Evolutionary conservation across 2,113 vertebrate genomes (phyloP), one percentile per base, ranked within the genome.

Genomic region (Siphamia tubifer): DNA sequence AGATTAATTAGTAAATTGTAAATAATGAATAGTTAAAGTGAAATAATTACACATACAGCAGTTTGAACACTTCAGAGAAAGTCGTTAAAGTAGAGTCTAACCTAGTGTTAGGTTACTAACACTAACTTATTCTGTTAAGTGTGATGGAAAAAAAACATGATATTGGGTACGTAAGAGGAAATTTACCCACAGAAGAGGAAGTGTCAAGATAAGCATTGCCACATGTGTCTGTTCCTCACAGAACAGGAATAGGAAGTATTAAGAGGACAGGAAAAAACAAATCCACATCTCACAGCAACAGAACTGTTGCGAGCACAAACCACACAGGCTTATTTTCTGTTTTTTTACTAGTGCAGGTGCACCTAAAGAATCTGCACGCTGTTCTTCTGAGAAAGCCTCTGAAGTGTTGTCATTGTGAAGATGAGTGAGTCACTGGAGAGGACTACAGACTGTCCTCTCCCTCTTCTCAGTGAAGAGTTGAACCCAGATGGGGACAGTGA

Each of bases 381-480:
- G 44, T 28, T 53, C n/a, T 30, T 62, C 43, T 16, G 28, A 42
- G 20, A 8, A 43, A 32, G 23, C 21, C 17, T 39, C 23, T 67
- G 15, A 55, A 23, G 44, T 47, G 12, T 7, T 51, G 23, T 31
- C 21, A 12, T 13, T 38, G 36, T 60, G 6, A 64, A 57, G 47
- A 98, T 99, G 97, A 94, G 89, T 1, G 94, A 95, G 38, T 82
- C 83, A 0, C 84, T 95, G 44, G 95, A 98, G 87, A 96, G 86
- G 74, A 95, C 93, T 43, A 91, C 92, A 35, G 94, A 95, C 62
- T 81, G 83, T 21, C 89, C 93, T 0, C 30, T 87, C 56, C 36
- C 77, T n/a, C 47, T 53, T 38, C 70, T 78, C 3, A 61, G 8
- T 0, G 93, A 90, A n/a, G 90, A 84, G 15, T 81, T 83, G 32